Evolutionary conservation across 1,140 invertebrate species (phyloP), one percentile per base, ranked within the genome.

Genomic region (Gonioctena quinquepunctata): DNA sequence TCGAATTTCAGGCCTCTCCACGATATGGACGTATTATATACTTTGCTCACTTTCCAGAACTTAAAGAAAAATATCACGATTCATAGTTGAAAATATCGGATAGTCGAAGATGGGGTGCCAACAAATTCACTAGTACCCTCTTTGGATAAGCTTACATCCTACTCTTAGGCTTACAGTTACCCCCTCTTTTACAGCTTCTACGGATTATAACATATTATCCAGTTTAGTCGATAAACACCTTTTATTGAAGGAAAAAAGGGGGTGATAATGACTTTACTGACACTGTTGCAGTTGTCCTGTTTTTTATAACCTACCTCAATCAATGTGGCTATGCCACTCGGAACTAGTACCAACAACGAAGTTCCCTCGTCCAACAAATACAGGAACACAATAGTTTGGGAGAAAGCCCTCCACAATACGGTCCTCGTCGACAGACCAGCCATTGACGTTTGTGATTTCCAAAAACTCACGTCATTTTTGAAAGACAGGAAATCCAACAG

Each of bases 391-490:
- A 99, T 88, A 52, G 91, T 86, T 82, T 98, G 96, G 66, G 95
- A 97, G 78, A 99, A 94, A 25, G 93, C 93, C 60, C 96, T 87
- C 97, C 97, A 99, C 6, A 97, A 75, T 3, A 98, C 91, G 2
- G 94, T 95, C 66, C 94, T 88, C 7, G 90, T 88, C 5, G 97
- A 99, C 2, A 99, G 81, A 1, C 97, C 98, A 26, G 91, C 94
- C 83, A 98, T 92, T 1, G 91, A 92, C 28, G 89, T 90, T 76
- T 93, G 90, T 11, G 89, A 88, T 66, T 90, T 89, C 97, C 98
- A 99, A 82, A 98, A 99, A 72, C 88, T 90, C 3, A 99, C 94
- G 77, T 99, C 97, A 84, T 98, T 99, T 88, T 99, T 99, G 78
- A 99, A 98, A 1, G 97, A 96, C 54, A 99, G 84, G 78, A 99